Percentiles rank a stretch among this genome's conserved stretches.
phyloP scores from a whole-genome alignment of 2,888 invertebrate genomes.

The Agrotis clavis region DNA sequence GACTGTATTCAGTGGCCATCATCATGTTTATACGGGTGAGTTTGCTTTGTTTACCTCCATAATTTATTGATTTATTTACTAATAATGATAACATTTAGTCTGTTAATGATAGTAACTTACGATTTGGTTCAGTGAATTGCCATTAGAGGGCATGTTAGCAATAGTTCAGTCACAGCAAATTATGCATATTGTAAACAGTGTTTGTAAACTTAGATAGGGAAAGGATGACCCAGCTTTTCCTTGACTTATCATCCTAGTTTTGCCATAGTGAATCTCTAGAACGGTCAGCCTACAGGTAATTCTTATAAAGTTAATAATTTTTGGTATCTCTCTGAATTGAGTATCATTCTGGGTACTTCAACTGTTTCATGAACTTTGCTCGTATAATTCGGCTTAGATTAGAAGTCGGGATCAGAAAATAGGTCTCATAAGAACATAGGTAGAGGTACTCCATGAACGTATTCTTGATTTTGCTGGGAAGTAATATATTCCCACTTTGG shows the following conservation, averaged over 20 bases:
- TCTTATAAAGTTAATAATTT: too few species aligned
- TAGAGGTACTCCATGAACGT: too few species aligned
- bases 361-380: neutral
- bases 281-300: too few species aligned
- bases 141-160: neutral
- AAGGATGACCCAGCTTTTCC: neutral
- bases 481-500: neutral
- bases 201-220: neutral
- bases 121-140: neutral
- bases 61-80: neutral
- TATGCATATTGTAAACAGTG: neutral
- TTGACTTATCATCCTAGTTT: neutral
- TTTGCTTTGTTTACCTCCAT: slow-evolving; percentile 32
- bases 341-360: neutral
- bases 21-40: slow-evolving; percentile 65
- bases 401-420: neutral
- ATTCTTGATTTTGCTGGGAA: too few species aligned
- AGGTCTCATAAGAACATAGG: too few species aligned
- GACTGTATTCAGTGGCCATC: slow-evolving; percentile 50
- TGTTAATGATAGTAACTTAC: neutral
- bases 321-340: neutral
- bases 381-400: neutral
- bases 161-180: neutral
- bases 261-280: neutral
- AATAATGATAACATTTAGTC: neutral